Evolutionary conservation across 1,140 invertebrate species (phyloP), one percentile per base, ranked within the genome.

Genomic region (Augochlora pura): DNA sequence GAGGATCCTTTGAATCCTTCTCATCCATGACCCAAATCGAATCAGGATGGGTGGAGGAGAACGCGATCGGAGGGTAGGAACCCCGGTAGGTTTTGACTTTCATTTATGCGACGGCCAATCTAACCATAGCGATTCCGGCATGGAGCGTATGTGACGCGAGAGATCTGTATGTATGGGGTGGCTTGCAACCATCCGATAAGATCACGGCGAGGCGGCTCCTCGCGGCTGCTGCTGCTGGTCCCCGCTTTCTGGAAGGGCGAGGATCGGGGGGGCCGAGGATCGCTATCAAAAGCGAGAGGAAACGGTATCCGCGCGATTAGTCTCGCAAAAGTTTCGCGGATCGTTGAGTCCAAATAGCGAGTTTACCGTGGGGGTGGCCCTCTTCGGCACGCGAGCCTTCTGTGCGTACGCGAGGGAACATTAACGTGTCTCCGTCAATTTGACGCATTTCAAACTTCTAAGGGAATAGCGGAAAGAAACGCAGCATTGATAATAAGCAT

Each of bases 221-320:
- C n/a, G 52, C 52, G 60, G 46, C 69, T 21, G 27, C 49, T 57
- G 46, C 69, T 21, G 27, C 49, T 57, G 7, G 32, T 39, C 16
- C 42, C 49, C 59, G 25, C 42, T 46, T 21, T 39, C 14, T 32
- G 4, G 49, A 54, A 25, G 38, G 54, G 54, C 7, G 46, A 77
- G 63, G 63, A 65, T 38, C 64, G 59, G 32, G 57, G 49, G 80
- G 18, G 2, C 54, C 54, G 54, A 57, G n/a, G n/a, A n/a, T n/a
- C 46, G 54, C 21, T 80, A 80, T 76, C 70, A 73, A 77, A 81
- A 62, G 62, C 38, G 25, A 65, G 49, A 79, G 54, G 63, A 57
- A 59, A 69, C 72, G 59, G 18, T 66, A 79, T 86, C 75, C 83
- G 52, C 62, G 76, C 80, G 86, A 86, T 86, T 86, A 86, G 81